phyloP scores from a whole-genome alignment of 2,797 vertebrate genomes.

The Takifugu rubripes region DNA sequence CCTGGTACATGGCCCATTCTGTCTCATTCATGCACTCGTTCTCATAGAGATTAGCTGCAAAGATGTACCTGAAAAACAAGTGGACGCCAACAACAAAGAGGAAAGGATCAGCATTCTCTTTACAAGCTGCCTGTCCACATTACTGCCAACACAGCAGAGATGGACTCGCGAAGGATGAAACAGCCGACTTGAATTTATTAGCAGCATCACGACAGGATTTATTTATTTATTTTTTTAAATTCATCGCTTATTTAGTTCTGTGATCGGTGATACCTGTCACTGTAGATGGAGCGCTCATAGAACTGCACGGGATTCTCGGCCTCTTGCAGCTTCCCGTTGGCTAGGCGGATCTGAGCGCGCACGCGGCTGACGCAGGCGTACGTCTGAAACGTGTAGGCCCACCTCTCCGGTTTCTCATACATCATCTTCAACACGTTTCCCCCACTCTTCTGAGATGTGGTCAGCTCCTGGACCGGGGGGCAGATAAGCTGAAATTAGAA shows the following conservation, averaged over 20 bases:
- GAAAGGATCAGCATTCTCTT: not conserved
- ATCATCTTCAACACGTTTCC: slow-evolving; percentile 91
- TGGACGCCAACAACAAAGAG: not conserved
- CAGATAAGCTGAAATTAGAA: not conserved
- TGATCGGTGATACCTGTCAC: slow-evolving; percentile 80
- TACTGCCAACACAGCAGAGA: not conserved
- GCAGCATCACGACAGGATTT: too few species aligned
- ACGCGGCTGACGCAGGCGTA: slow-evolving; percentile 92
- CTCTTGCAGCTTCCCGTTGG: slow-evolving; percentile 74
- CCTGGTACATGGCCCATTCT: slow-evolving; percentile 92
- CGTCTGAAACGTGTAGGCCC: slow-evolving; percentile 93
- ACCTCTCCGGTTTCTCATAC: slow-evolving; percentile 90
- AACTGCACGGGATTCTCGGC: slow-evolving; percentile 82
- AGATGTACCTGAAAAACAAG: slow-evolving; percentile 81
- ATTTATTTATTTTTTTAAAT: too few species aligned
- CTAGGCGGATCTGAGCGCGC: slow-evolving; percentile 80
- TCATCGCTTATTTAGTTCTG: not conserved
- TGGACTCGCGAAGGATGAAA: too few species aligned
- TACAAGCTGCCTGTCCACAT: not conserved
- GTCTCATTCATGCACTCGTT: slow-evolving; percentile 90
- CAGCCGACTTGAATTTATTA: too few species aligned
- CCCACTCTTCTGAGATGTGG: slow-evolving; percentile 84
- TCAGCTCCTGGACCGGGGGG: slow-evolving; percentile 80
- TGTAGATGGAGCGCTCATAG: slow-evolving; percentile 92
- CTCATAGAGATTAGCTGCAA: slow-evolving; percentile 90